Evolutionary conservation across 2,797 vertebrate genomes (phyloP).

Genomic region (Leucoraja ocellata): DNA sequence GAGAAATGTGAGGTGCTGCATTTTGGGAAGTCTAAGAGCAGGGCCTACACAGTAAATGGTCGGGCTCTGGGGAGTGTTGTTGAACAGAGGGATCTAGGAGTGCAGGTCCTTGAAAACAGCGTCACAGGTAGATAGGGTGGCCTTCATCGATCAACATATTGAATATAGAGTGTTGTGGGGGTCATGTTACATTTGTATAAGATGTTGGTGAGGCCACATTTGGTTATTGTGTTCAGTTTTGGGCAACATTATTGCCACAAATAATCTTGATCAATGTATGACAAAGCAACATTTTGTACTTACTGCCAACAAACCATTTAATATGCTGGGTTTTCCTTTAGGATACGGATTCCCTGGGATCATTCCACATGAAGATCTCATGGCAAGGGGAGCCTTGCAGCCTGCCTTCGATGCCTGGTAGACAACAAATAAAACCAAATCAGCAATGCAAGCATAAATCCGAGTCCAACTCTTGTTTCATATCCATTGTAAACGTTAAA

Average conservation of each 20-base stretch:
- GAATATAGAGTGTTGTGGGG: too few relatives aligned
- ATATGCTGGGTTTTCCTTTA: conserved; percentile 88
- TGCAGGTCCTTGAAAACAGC: too few relatives aligned
- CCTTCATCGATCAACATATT: too few relatives aligned
- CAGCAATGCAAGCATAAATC: background rate
- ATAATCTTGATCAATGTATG: background rate
- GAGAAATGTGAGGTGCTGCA: too few relatives aligned
- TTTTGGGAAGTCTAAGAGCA: too few relatives aligned
- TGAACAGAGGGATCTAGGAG: too few relatives aligned
- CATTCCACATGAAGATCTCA: conserved; percentile 96
- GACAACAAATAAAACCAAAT: conserved; percentile 38
- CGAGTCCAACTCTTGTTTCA: background rate
- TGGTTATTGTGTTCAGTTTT: too few relatives aligned
- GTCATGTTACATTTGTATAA: too few relatives aligned
- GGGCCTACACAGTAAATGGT: too few relatives aligned
- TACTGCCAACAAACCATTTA: conserved; percentile 89
- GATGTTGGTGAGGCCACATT: background rate
- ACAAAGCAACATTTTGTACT: conserved; percentile 47
- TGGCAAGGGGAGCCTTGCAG: conserved; percentile 93
- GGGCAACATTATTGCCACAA: background rate
- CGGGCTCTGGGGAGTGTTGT: too few relatives aligned
- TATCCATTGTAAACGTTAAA: background rate
- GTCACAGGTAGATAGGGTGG: too few relatives aligned
- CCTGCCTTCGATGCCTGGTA: conserved; percentile 86
- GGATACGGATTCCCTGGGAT: conserved; percentile 97